Percentiles rank a stretch among this genome's conserved stretches.
Conservation (phyloP, 2,797 vertebrate species). For the Oreonectes daqikongensis region DNA sequence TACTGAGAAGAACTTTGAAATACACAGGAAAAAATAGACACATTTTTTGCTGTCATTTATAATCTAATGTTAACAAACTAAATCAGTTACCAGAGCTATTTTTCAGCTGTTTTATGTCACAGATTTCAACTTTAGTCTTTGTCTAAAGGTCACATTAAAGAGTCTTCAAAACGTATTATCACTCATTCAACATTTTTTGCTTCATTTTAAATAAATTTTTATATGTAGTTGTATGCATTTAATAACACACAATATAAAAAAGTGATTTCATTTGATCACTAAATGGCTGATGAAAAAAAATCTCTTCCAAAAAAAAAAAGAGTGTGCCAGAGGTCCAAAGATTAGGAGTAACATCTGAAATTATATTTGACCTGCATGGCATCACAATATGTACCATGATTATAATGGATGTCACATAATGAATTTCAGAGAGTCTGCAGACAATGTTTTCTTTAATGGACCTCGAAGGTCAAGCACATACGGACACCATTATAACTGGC, state of each 20-base stretch:
- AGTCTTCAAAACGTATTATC: no score
- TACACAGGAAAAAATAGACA: not conserved
- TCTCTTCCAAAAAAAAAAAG: no score
- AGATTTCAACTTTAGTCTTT: not conserved
- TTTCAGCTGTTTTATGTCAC: not conserved
- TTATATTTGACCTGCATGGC: slow-evolving; percentile 1
- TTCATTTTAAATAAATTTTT: no score
- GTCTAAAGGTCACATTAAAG: not conserved
- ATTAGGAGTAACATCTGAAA: not conserved
- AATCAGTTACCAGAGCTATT: not conserved
- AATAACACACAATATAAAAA: not conserved
- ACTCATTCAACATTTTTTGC: no score
- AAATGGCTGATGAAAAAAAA: not conserved
- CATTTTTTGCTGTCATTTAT: not conserved
- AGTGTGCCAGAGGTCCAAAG: not conserved
- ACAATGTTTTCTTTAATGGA: slow-evolving; percentile 14
- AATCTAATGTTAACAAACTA: not conserved
- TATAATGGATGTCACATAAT: not conserved
- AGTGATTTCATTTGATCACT: not conserved
- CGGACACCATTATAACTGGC: slow-evolving; percentile 27
- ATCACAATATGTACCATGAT: not conserved
- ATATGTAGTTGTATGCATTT: no score
- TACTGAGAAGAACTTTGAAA: not conserved
- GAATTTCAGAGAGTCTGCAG: not conserved
- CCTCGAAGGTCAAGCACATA: slow-evolving; percentile 12